Evolutionary conservation across 2,113 vertebrate species (phyloP), one percentile per base, ranked within the genome.

Genomic region (Percopsis transmontana): DNA sequence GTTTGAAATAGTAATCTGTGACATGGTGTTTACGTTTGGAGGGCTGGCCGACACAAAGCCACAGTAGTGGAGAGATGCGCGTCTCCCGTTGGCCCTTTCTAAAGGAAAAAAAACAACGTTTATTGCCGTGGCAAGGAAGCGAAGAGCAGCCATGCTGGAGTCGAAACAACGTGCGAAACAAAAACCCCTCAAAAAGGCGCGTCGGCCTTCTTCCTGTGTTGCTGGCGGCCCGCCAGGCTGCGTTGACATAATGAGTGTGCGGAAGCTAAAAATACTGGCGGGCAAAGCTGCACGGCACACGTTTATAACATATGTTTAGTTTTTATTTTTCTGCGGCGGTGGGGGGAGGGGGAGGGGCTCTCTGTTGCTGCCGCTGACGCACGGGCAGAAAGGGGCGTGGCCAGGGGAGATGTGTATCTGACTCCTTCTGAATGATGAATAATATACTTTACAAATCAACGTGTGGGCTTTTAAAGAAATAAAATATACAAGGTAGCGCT

Each of bases 191-290:
- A n/a, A n/a, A n/a, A n/a, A n/a, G n/a, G 16, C 9, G 40, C 62
- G 38, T 69, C 16, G 63, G 70, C 77, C 80, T 76, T 56, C 58
- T 81, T 73, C 65, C 64, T 62, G 27, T 62, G 42, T 48, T 39
- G 54, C 39, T 80, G 58, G 65, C 59, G 81, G 69, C 68, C 58
- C 69, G 62, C 79, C 65, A 63, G 56, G 75, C 70, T 18, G 41
- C 68, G 84, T 82, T 88, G 80, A 84, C 83, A 76, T 85, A 87
- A 79, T 82, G 80, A 84, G 80, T 55, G 41, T 68, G 74, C 72
- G 16, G 52, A 77, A 64, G 76, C 89, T 91, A 91, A 89, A 90
- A 92, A 92, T 91, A 92, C 82, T 68, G 39, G 54, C 14, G 63
- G 75, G 60, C 86, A 89, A 91, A 79, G 78, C 54, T 85, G 68